Evolutionary conservation across 2,888 invertebrate genomes (phyloP).

Genomic region (Coenonympha glycerion): DNA sequence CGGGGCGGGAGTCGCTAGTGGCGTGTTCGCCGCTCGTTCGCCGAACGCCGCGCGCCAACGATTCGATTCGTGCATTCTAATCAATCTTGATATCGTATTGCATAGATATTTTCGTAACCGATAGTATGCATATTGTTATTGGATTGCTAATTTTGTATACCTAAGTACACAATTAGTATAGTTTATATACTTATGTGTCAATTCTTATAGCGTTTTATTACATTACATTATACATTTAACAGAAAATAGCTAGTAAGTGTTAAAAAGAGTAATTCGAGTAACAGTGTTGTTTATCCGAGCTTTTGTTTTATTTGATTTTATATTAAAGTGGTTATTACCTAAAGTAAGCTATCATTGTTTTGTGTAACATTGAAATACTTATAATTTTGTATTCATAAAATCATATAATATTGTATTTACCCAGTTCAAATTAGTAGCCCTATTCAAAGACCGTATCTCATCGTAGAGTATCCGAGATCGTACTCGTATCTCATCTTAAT

Average conservation of each 20-base stretch:
- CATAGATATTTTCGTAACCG: constrained; percentile 72
- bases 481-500: constrained; percentile 26
- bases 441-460: constrained; percentile 28
- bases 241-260: constrained; percentile 74
- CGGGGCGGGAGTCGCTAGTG: constrained; percentile 21
- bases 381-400: constrained; percentile 13
- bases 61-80: constrained; percentile 37
- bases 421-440: constrained; percentile 30
- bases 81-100: constrained; percentile 56
- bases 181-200: constrained; percentile 78
- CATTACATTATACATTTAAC: constrained; percentile 47
- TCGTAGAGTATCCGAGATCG: no score
- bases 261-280: constrained; percentile 64
- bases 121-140: constrained; percentile 72
- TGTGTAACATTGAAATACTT: constrained; percentile 15
- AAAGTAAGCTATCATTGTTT: constrained; percentile 17
- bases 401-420: constrained; percentile 22
- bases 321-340: constrained; percentile 11
- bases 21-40: not conserved
- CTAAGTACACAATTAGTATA: constrained; percentile 75
- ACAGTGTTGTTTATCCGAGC: constrained; percentile 60
- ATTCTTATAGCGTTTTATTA: constrained; percentile 77
- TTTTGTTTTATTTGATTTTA: constrained; percentile 40
- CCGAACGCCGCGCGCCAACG: constrained; percentile 22
- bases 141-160: constrained; percentile 72